A percentile compares a stretch with the other conserved stretches of the same genome.
phyloP scores from a whole-genome alignment of 2,113 vertebrate species.

The Zosterops hypoxanthus region DNA sequence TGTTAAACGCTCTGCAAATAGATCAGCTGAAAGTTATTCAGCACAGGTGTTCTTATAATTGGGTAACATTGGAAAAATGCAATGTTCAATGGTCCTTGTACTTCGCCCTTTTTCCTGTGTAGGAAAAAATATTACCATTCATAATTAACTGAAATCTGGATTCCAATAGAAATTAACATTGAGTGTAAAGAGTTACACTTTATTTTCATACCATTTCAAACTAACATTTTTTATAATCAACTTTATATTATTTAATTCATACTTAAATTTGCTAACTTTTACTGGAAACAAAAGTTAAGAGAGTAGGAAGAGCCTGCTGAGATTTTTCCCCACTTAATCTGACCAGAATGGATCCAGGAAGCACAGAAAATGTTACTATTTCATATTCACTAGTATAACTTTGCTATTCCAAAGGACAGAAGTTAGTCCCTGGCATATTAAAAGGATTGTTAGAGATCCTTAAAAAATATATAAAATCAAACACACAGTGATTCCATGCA shows the following conservation, averaged over 20 bases:
- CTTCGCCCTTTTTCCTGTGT: constrained; percentile 44
- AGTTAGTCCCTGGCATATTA: not conserved
- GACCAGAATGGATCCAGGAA: not conserved
- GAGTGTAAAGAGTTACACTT: not conserved
- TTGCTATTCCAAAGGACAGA: not conserved
- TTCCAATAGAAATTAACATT: not conserved
- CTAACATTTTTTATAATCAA: not conserved
- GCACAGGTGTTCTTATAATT: constrained; percentile 78
- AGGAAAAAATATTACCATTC: not conserved
- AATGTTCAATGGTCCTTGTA: constrained; percentile 71
- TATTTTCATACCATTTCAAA: not conserved
- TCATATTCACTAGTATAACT: not conserved
- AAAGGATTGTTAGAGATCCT: not conserved
- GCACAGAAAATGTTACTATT: not conserved
- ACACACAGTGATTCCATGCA: not conserved
- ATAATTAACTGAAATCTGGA: not conserved
- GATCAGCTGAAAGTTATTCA: constrained; percentile 69
- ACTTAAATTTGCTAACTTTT: not conserved
- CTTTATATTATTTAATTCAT: not conserved
- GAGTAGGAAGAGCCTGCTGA: not conserved
- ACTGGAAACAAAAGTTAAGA: not conserved
- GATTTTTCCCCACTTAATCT: not conserved
- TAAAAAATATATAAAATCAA: not conserved
- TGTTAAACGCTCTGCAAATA: constrained; percentile 76
- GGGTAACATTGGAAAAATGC: constrained; percentile 60